Evolutionary conservation across 1,140 invertebrate genomes (phyloP).

Genomic region (Drosophila insularis): DNA sequence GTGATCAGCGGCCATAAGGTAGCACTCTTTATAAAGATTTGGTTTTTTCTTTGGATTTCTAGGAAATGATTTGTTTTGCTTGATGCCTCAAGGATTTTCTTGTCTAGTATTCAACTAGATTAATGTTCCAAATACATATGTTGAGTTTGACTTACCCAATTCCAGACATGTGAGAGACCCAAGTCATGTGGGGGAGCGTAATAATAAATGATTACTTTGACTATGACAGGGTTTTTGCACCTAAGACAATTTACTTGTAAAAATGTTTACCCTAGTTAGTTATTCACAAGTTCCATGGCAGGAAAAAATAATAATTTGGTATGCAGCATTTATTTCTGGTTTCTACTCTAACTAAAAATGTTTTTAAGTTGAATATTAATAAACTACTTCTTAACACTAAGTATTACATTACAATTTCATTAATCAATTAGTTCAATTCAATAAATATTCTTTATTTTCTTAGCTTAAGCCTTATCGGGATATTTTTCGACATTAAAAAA

Average conservation of each 20-base stretch:
- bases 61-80: constrained; percentile 13
- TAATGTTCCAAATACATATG: constrained; percentile 27
- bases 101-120: constrained; percentile 20
- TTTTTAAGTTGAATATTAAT: too few relatives aligned
- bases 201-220: background rate
- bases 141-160: constrained; percentile 16
- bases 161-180: constrained; percentile 20
- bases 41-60: constrained; percentile 4
- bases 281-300: too few relatives aligned
- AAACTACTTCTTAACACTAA: too few relatives aligned
- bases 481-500: too few relatives aligned
- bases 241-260: background rate
- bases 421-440: too few relatives aligned
- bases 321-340: too few relatives aligned
- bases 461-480: too few relatives aligned
- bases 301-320: too few relatives aligned
- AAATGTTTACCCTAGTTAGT: too few relatives aligned
- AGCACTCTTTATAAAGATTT: constrained; percentile 15
- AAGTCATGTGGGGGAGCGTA: background rate
- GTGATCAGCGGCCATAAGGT: constrained; percentile 35
- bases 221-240: background rate
- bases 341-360: too few relatives aligned
- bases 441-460: too few relatives aligned
- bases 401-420: too few relatives aligned
- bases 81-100: constrained; percentile 38